Conservation (phyloP, 2,888 invertebrate species). For the Amiota communis region DNA sequence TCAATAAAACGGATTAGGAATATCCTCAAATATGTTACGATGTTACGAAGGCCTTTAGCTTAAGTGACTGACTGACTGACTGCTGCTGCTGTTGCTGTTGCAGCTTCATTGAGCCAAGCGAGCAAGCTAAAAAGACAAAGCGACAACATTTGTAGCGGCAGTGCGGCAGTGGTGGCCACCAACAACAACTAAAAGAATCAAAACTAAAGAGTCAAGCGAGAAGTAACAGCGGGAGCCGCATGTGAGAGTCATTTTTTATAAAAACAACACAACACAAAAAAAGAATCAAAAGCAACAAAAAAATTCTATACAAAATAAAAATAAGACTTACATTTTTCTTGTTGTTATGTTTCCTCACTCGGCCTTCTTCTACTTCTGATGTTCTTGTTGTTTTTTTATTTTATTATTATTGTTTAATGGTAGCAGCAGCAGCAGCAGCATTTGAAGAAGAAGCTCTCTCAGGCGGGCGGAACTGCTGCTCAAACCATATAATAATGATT, state of each 20-base stretch:
- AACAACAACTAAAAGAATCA: not conserved
- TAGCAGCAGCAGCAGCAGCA: not conserved
- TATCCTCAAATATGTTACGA: slow-evolving; percentile 63
- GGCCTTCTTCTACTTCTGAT: not conserved
- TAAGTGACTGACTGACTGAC: no score
- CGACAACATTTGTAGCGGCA: not conserved
- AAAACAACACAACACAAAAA: slow-evolving; percentile 45
- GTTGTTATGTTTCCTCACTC: slow-evolving; percentile 5
- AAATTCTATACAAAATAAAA: slow-evolving; percentile 41
- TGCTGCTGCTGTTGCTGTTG: slow-evolving; percentile 32
- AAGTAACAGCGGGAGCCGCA: slow-evolving; percentile 6
- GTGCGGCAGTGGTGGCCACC: no score
- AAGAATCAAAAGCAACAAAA: not conserved
- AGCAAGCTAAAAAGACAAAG: slow-evolving; percentile 25
- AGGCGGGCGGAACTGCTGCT: slow-evolving; percentile 8
- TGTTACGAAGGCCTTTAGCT: slow-evolving; percentile 44
- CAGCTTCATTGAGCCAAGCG: slow-evolving; percentile 35
- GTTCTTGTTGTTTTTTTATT: not conserved
- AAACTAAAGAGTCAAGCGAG: not conserved
- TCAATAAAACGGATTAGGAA: slow-evolving; percentile 68
- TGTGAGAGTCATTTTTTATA: slow-evolving; percentile 23
- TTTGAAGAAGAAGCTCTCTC: not conserved
- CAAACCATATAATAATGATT: not conserved
- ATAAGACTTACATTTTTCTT: slow-evolving; percentile 55
- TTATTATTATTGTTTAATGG: not conserved